Evolutionary conservation across 2,888 invertebrate species (phyloP).

Genomic region (Drosophila colorata): DNA sequence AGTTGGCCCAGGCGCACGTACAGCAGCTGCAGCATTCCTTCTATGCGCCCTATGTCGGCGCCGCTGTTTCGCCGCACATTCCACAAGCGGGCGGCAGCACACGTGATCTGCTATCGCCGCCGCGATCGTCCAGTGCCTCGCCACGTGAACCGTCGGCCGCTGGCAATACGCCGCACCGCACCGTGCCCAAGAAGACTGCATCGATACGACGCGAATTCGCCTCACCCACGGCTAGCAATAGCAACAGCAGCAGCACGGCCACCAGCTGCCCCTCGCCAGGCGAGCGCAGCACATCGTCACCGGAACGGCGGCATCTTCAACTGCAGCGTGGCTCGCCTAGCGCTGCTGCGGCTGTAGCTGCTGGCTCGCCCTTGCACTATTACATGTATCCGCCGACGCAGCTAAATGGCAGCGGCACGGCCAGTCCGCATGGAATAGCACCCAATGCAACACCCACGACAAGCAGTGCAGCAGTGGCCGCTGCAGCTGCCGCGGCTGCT

Average conservation of each 20-base stretch:
- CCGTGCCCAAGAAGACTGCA: constrained; percentile 85
- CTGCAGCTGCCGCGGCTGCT: constrained; percentile 81
- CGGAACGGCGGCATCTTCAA: constrained; percentile 71
- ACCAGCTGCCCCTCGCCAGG: constrained; percentile 76
- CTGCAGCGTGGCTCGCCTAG: constrained; percentile 80
- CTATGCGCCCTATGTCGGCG: constrained; percentile 78
- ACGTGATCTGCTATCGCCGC: constrained; percentile 75
- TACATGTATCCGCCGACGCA: constrained; percentile 84
- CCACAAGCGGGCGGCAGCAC: constrained; percentile 53
- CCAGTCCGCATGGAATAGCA: constrained; percentile 73
- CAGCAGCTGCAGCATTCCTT: constrained; percentile 73
- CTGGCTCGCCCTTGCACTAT: constrained; percentile 80
- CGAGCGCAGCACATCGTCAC: constrained; percentile 76
- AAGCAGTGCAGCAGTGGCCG: constrained; percentile 69
- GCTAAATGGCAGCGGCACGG: constrained; percentile 79
- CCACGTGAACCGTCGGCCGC: constrained; percentile 65
- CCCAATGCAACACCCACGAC: constrained; percentile 50
- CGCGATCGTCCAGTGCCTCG: constrained; percentile 79
- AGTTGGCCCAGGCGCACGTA: constrained; percentile 61
- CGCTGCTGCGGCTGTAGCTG: constrained; percentile 59
- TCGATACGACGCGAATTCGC: constrained; percentile 86
- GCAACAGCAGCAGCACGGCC: constrained; percentile 51
- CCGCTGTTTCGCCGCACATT: constrained; percentile 69
- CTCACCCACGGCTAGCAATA: constrained; percentile 83
- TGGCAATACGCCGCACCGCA: constrained; percentile 81